Evolutionary conservation across 2,797 vertebrate genomes (phyloP).

Genomic region (Sitta carolinensis): DNA sequence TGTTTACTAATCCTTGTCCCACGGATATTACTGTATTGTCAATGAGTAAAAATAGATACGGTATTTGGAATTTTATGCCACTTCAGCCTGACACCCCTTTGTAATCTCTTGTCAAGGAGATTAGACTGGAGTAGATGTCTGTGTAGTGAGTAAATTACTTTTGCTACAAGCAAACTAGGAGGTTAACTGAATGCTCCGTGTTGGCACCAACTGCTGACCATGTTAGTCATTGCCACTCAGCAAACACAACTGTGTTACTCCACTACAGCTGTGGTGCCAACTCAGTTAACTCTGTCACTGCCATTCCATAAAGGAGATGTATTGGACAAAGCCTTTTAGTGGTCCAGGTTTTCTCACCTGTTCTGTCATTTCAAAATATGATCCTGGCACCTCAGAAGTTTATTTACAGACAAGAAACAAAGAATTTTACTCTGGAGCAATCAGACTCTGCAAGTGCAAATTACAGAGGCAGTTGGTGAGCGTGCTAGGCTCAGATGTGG

Average conservation of each 20-base stretch:
- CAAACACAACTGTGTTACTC: not conserved
- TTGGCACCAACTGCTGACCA: conserved; percentile 45
- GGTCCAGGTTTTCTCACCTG: not conserved
- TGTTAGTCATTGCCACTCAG: conserved; percentile 31
- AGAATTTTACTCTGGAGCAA: not conserved
- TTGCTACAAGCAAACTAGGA: conserved; percentile 49
- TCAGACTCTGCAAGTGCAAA: not conserved
- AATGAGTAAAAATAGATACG: conserved; percentile 35
- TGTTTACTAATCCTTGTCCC: conserved; percentile 43
- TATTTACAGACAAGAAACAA: not conserved
- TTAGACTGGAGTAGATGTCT: conserved; percentile 23
- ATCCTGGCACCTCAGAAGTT: not conserved
- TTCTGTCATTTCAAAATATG: not conserved
- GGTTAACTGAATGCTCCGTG: conserved; percentile 36
- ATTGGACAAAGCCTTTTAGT: not conserved
- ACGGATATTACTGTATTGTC: not conserved
- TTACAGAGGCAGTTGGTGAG: not conserved
- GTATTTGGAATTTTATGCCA: conserved; percentile 37
- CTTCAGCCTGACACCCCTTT: conserved; percentile 3
- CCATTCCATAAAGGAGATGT: not conserved
- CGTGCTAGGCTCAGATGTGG: fast-evolving
- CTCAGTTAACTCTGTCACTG: not conserved
- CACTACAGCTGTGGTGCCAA: not conserved
- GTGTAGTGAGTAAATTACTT: conserved; percentile 40
- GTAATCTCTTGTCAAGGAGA: conserved; percentile 37